These are phyloP conservation scores for Rhadinocentrus ornatus DNA, from an alignment of 2,797 vertebrate species.

Conservation along the genomic window DNA sequence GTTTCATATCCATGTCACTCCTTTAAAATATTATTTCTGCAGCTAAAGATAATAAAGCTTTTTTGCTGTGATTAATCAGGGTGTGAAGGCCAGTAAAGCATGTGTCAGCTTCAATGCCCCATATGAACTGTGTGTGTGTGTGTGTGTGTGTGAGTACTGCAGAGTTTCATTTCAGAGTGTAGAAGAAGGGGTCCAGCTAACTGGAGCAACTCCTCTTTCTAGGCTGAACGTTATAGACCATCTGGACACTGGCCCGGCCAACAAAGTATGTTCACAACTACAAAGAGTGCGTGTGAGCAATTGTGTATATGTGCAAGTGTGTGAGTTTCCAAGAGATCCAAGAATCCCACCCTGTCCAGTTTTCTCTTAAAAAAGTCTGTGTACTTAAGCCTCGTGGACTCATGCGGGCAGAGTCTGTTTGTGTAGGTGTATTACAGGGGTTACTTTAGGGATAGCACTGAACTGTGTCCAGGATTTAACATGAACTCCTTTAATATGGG, in stretches of 20 bases:
- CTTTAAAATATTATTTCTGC: background rate
- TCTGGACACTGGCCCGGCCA: constrained; percentile 56
- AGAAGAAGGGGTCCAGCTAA: constrained; percentile 39
- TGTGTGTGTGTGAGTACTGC: background rate
- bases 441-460: background rate
- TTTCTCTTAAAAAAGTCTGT: constrained; percentile 3
- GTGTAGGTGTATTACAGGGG: constrained; percentile 33
- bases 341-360: constrained; percentile 39
- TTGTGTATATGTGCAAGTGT: constrained; percentile 6
- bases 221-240: constrained; percentile 56
- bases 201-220: constrained; percentile 33
- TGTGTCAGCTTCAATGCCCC: background rate
- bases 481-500: background rate
- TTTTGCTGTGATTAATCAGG: background rate
- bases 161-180: background rate
- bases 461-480: background rate
- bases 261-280: constrained; percentile 25
- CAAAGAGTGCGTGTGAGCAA: constrained; percentile 27
- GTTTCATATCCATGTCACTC: background rate
- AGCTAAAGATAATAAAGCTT: background rate
- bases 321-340: constrained; percentile 24
- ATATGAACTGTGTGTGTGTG: background rate
- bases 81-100: background rate
- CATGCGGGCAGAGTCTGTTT: background rate
- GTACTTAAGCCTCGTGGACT: background rate